A percentile compares a stretch with the other conserved stretches of the same genome.
These are phyloP conservation scores for Isaurus tuberculatus DNA, from an alignment of 92 coral and sea anemone genomes.

Conservation along the genomic window DNA sequence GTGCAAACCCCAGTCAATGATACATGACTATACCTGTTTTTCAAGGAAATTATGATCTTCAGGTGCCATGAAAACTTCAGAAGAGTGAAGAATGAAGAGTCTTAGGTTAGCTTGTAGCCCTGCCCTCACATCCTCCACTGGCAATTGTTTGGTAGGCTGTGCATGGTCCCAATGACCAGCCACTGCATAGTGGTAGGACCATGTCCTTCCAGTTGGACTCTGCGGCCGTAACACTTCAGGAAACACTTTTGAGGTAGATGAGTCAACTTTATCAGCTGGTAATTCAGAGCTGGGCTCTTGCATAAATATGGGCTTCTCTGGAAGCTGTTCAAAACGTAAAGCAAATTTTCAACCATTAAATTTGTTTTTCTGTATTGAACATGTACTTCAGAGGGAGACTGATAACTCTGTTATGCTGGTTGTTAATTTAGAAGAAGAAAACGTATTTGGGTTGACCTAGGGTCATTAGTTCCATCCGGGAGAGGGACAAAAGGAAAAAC, in stretches of 20 bases:
- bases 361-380: no score
- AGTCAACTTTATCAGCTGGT: conserved; percentile 50
- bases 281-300: conserved; percentile 69
- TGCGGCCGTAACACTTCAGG: conserved; percentile 59
- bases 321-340: conserved; percentile 47
- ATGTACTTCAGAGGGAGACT: no score
- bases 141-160: conserved; percentile 44
- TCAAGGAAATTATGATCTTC: conserved; percentile 63
- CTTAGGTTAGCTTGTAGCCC: conserved; percentile 96
- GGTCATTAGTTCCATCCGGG: no score
- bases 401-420: no score
- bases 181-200: conserved; percentile 76
- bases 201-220: conserved; percentile 74
- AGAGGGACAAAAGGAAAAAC: no score
- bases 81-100: conserved; percentile 83
- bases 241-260: conserved; percentile 34
- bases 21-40: conserved; percentile 84
- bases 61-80: conserved; percentile 86
- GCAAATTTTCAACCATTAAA: no score
- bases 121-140: conserved; percentile 91
- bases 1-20: no score
- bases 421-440: no score
- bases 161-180: conserved; percentile 57
- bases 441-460: no score
- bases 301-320: conserved; percentile 90